Evolutionary conservation across 2,888 invertebrate genomes (phyloP).

Genomic region (Helobdella robusta): DNA sequence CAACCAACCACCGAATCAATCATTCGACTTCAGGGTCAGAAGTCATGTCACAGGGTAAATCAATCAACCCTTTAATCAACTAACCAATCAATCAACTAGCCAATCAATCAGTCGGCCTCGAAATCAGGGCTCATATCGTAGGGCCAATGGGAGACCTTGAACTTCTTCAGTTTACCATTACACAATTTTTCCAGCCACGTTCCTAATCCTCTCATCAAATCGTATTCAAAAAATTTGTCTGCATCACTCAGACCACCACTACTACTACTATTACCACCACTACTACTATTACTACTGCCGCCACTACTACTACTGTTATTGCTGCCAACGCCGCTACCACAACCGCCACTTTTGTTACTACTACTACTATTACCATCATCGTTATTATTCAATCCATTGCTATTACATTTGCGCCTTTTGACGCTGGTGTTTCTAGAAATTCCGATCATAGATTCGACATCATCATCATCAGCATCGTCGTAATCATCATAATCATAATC

Average conservation of each 20-base stretch:
- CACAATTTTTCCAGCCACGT: constrained; percentile 94
- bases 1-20: no score
- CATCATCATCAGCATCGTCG: neutral
- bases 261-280: constrained; percentile 18
- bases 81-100: no score
- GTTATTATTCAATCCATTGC: neutral
- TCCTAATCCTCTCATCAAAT: constrained; percentile 66
- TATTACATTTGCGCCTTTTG: neutral
- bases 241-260: constrained; percentile 34
- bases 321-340: no score
- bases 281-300: neutral
- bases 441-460: neutral
- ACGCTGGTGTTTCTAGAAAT: neutral
- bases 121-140: constrained; percentile 25
- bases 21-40: no score
- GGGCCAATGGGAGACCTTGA: constrained; percentile 95
- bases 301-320: neutral
- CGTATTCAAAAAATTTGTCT: constrained; percentile 37
- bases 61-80: no score
- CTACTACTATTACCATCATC: neutral
- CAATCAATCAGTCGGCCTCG: no score
- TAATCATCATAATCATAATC: neutral
- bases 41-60: no score
- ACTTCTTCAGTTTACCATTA: constrained; percentile 87
- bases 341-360: constrained; percentile 21